Evolutionary conservation across 2,797 vertebrate genomes (phyloP).

Genomic region (Otolemur crassicaudatus): DNA sequence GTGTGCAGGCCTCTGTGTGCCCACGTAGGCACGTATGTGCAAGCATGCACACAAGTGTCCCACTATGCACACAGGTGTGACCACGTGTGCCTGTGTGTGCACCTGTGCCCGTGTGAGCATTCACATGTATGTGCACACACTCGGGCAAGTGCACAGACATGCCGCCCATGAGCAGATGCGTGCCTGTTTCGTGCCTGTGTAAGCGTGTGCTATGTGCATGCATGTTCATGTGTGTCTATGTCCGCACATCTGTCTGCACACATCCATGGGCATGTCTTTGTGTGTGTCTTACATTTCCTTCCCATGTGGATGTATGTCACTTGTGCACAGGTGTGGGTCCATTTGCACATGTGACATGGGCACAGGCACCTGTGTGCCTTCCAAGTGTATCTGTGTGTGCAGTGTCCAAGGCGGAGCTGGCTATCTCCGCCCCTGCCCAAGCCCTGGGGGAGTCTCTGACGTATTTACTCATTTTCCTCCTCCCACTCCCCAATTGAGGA

Average conservation of each 20-base stretch:
- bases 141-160: background rate
- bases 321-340: background rate
- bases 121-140: background rate
- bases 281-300: background rate
- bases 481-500: too few species aligned
- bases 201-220: background rate
- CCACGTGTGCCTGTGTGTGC: background rate
- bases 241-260: background rate
- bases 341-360: background rate
- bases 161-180: background rate
- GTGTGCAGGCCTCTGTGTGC: background rate
- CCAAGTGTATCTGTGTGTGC: background rate
- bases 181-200: background rate
- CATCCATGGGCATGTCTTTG: background rate
- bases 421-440: background rate
- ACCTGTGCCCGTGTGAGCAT: accelerated
- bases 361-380: background rate
- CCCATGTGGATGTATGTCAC: too few species aligned
- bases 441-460: background rate
- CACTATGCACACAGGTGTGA: background rate
- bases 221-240: background rate
- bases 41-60: background rate
- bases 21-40: too few species aligned
- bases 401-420: background rate
- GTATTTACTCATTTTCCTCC: too few species aligned